Evolutionary conservation across 2,888 invertebrate genomes (phyloP).

Genomic region (Diadegma fenestrale): DNA sequence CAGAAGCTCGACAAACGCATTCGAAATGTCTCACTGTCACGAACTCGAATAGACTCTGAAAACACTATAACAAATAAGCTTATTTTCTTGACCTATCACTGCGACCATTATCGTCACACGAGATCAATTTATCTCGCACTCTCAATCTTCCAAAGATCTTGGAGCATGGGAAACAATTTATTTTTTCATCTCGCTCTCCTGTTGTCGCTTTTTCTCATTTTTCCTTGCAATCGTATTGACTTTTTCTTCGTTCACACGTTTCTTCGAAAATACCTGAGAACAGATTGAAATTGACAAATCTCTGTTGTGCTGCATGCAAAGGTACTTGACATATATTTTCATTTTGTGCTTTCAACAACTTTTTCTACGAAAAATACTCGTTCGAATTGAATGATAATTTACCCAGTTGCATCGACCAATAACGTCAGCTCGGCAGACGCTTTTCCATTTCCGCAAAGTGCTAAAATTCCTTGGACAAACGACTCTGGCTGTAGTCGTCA

Average conservation of each 20-base stretch:
- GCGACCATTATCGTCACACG: constrained; percentile 54
- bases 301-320: constrained; percentile 2
- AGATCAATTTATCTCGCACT: constrained; percentile 46
- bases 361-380: too few relatives aligned
- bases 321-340: not conserved
- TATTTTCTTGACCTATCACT: constrained; percentile 56
- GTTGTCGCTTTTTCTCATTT: not conserved
- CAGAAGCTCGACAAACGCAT: constrained; percentile 61
- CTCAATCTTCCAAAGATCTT: constrained; percentile 47
- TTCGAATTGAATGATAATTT: constrained; percentile 30
- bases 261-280: constrained; percentile 56
- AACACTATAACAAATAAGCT: constrained; percentile 75
- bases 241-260: constrained; percentile 22
- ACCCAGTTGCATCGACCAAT: constrained; percentile 54
- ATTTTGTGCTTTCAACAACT: not conserved
- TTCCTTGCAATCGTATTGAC: not conserved
- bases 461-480: constrained; percentile 44
- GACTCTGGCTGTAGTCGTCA: constrained; percentile 52
- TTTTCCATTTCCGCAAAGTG: constrained; percentile 46
- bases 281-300: constrained; percentile 24
- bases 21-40: constrained; percentile 56
- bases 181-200: constrained; percentile 24
- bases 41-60: constrained; percentile 72
- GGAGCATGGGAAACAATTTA: constrained; percentile 42
- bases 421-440: constrained; percentile 41